Percentiles rank a stretch among this genome's conserved stretches.
Evolutionary conservation across 23 tunicate species (phyloP).

Genomic region (Diplosoma virens): DNA sequence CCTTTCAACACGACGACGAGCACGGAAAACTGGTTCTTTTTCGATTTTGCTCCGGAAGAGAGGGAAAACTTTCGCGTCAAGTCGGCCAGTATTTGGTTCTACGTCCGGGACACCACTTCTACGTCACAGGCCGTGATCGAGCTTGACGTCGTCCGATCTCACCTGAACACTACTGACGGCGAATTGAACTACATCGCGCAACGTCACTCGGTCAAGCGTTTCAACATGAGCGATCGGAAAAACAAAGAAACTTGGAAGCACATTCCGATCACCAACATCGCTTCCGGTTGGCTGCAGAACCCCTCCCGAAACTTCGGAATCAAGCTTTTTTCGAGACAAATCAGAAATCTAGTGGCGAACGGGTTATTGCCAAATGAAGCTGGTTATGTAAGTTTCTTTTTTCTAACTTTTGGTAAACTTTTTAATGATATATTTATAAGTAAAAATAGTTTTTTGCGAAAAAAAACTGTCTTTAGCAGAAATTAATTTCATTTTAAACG

Average conservation of each 20-base stretch:
- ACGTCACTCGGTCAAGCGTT: background rate
- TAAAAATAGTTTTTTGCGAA: background rate
- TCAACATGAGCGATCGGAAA: background rate
- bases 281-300: background rate
- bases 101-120: background rate
- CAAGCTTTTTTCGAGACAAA: background rate
- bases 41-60: slow-evolving; percentile 25
- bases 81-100: slow-evolving; percentile 8
- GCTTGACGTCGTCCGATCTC: background rate
- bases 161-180: background rate
- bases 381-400: slow-evolving; percentile 25
- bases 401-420: background rate
- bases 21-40: slow-evolving; percentile 10
- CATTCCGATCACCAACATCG: background rate
- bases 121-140: background rate
- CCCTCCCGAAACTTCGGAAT: slow-evolving; percentile 13
- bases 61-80: slow-evolving; percentile 9
- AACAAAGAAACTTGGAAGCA: background rate
- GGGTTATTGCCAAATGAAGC: slow-evolving; percentile 5
- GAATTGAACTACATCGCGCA: background rate
- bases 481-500: background rate
- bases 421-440: background rate
- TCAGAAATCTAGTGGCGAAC: slow-evolving; percentile 2
- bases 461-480: background rate
- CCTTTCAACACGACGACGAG: background rate